Base-by-base conservation (phyloP, 2,888 invertebrate genomes). In the Incurvaria masculella region DNA sequence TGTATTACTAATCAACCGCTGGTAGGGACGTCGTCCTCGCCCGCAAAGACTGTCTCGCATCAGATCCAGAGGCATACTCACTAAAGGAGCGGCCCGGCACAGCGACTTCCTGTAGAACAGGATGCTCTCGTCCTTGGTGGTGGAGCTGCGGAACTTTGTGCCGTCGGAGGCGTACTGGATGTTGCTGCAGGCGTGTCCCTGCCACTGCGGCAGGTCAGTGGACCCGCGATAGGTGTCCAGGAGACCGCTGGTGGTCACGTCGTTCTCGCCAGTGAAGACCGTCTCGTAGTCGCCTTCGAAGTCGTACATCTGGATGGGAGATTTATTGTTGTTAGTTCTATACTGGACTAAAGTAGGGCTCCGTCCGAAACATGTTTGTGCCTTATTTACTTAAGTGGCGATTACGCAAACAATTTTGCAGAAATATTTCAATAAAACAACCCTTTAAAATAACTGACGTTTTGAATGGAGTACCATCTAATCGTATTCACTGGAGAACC, bases 281-380 rank as follows among this genome's bases (percentile, higher is more conserved):
- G 91, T 92, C 59, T 89, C 89, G 59, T 72, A 89, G 57, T 92
- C 92, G 0, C 87, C 88, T 0, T 83, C 74, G 59, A 92, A 92
- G 56, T 92, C 88, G 66, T 92, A 92, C 92, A 92, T 92, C 91
- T 91, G 69, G 1, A 66, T n/a, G n/a, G n/a, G n/a, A n/a, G n/a
- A n/a, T n/a, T n/a, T n/a, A n/a, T n/a, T n/a, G n/a, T n/a, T n/a
- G n/a, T n/a, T n/a, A n/a, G n/a, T n/a, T n/a, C n/a, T n/a, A n/a
- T n/a, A n/a, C n/a, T n/a, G n/a, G n/a, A n/a, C n/a, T n/a, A n/a
- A n/a, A n/a, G n/a, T n/a, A n/a, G n/a, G n/a, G n/a, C n/a, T n/a
- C n/a, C n/a, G n/a, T n/a, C n/a, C n/a, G n/a, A n/a, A n/a, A n/a
- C n/a, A n/a, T n/a, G n/a, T n/a, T n/a, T n/a, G n/a, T n/a, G n/a